Percentiles rank a stretch among this genome's conserved stretches.
Conservation (phyloP, 2,113 vertebrate species). For the Typhlomys cinereus region DNA sequence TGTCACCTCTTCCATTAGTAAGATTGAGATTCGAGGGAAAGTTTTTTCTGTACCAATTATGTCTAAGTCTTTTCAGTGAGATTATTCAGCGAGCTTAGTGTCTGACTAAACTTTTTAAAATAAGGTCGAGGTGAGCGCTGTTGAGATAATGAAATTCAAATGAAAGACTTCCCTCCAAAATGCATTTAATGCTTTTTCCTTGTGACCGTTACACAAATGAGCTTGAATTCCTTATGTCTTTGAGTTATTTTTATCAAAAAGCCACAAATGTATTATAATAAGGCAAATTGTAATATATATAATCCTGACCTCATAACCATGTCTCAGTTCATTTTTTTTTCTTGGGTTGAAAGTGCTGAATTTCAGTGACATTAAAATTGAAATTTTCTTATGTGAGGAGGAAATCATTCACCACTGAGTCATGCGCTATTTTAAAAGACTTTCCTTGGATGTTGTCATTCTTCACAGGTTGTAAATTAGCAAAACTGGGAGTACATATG, state of each 20-base stretch:
- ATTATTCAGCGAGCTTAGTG: constrained; percentile 80
- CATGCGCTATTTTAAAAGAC: constrained; percentile 74
- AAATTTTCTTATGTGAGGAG: constrained; percentile 92
- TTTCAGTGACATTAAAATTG: constrained; percentile 94
- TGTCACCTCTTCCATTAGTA: constrained; percentile 69
- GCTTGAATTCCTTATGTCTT: constrained; percentile 88
- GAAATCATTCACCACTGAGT: constrained; percentile 78
- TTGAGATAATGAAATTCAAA: constrained; percentile 85
- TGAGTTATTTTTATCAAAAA: constrained; percentile 91
- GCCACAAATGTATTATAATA: constrained; percentile 94
- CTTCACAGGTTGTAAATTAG: constrained; percentile 71
- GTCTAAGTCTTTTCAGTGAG: constrained; percentile 75
- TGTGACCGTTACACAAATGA: constrained; percentile 85
- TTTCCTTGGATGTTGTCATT: constrained; percentile 71
- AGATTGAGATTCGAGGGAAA: constrained; percentile 76
- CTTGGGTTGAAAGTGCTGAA: constrained; percentile 94
- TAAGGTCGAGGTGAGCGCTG: constrained; percentile 81
- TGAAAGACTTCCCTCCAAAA: constrained; percentile 85
- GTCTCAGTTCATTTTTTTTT: constrained; percentile 90
- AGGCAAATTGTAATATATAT: constrained; percentile 97
- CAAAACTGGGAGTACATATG: constrained; percentile 58
- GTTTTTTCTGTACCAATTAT: constrained; percentile 76
- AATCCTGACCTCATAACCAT: constrained; percentile 93
- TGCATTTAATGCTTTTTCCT: constrained; percentile 88
- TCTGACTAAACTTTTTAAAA: constrained; percentile 80